Evolutionary conservation across 2,113 vertebrate genomes (phyloP).

Genomic region (Potamarius usumacintae): DNA sequence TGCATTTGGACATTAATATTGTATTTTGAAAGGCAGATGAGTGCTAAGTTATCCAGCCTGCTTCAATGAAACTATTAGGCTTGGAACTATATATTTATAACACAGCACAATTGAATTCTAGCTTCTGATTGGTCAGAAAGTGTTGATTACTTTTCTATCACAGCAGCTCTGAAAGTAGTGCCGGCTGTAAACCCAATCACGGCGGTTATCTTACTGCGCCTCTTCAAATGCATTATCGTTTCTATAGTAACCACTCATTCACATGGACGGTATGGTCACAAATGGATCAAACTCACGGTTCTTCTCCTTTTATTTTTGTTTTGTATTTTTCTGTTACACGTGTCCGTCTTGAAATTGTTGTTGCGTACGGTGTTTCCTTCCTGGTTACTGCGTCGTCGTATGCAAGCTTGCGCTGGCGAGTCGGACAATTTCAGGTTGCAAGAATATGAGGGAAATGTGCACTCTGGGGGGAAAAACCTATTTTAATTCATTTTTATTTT

Average conservation of each 20-base stretch:
- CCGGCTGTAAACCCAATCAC: slow-evolving; percentile 1
- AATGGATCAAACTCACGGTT: neutral
- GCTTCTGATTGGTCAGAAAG: slow-evolving; percentile 16
- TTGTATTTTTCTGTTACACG: neutral
- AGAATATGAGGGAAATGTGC: neutral
- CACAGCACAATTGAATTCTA: neutral
- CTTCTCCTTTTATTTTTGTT: neutral
- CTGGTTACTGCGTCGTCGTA: neutral
- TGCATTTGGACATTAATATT: too few relatives aligned
- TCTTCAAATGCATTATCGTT: too few relatives aligned
- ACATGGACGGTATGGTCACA: neutral
- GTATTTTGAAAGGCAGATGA: too few relatives aligned
- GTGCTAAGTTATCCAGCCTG: neutral
- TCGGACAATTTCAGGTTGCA: neutral
- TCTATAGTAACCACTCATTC: neutral
- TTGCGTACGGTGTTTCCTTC: neutral
- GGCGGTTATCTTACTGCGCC: neutral
- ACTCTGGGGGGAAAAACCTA: neutral
- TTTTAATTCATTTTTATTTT: neutral
- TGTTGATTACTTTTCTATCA: neutral
- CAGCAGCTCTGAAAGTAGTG: neutral
- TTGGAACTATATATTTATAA: neutral
- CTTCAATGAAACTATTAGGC: neutral
- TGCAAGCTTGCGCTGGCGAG: neutral
- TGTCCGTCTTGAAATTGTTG: neutral